phyloP scores from a whole-genome alignment of 2,797 vertebrate species.

The Morelia viridis region DNA sequence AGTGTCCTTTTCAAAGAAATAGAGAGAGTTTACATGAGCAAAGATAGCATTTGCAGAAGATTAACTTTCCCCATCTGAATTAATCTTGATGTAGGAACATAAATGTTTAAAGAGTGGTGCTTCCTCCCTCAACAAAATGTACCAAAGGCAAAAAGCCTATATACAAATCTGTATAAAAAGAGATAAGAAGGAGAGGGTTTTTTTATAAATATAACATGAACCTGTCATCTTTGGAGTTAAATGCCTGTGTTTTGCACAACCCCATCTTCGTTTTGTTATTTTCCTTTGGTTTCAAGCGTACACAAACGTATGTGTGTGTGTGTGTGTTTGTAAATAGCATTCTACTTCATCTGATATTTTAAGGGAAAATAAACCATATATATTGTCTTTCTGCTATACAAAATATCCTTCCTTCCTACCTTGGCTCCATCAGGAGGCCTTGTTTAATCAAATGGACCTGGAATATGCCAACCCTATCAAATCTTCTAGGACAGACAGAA shows the following conservation, averaged over 20 bases:
- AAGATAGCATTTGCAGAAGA: constrained; percentile 57
- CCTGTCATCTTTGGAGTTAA: constrained; percentile 52
- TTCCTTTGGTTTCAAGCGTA: constrained; percentile 48
- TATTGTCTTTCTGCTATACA: no score
- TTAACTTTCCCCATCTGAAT: constrained; percentile 66
- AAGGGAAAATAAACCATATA: not conserved
- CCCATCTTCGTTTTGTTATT: constrained; percentile 45
- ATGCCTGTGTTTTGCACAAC: constrained; percentile 39
- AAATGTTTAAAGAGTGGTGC: constrained; percentile 68
- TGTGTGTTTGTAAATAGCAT: constrained; percentile 1
- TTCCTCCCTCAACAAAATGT: constrained; percentile 30
- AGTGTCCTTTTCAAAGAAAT: constrained; percentile 34
- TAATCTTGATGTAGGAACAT: constrained; percentile 67
- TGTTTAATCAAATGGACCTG: not conserved
- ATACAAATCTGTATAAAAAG: constrained; percentile 60
- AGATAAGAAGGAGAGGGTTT: constrained; percentile 41
- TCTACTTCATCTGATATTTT: constrained; percentile 38
- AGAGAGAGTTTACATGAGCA: constrained; percentile 46
- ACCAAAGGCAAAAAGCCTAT: constrained; percentile 47
- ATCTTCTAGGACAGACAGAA: not conserved
- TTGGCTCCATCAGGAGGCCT: not conserved
- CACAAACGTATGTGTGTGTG: not conserved
- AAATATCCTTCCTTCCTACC: not conserved
- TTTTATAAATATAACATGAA: constrained; percentile 69
- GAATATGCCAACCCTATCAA: not conserved